Conservation (phyloP, 2,797 vertebrate genomes). For the Allobates femoralis region DNA sequence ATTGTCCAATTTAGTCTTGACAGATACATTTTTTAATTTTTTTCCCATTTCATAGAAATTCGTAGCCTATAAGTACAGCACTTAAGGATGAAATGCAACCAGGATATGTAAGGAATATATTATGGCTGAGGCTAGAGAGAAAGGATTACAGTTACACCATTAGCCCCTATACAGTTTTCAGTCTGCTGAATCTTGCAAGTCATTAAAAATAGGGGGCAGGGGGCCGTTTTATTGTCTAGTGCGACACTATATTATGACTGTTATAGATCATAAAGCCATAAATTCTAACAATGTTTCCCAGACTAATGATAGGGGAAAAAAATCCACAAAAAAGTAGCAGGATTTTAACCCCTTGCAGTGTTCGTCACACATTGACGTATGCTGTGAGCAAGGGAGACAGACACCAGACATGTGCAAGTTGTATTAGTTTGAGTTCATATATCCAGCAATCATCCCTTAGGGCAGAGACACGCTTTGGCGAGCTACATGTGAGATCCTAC, state of each 20-base stretch:
- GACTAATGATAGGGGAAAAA: neutral
- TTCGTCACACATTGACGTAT: no score
- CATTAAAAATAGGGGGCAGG: neutral
- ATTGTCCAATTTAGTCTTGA: constrained; percentile 1
- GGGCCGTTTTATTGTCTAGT: neutral
- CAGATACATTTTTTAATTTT: neutral
- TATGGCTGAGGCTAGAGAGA: neutral
- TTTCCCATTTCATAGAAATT: neutral
- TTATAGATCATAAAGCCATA: neutral
- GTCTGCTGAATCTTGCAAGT: neutral
- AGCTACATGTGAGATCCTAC: no score
- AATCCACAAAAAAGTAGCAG: neutral
- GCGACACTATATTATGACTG: neutral
- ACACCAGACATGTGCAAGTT: no score
- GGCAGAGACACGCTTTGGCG: no score
- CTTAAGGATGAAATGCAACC: neutral
- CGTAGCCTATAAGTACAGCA: neutral
- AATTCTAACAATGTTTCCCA: neutral
- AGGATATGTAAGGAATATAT: neutral
- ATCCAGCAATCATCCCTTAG: no score
- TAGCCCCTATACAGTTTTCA: neutral
- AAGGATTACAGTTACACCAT: neutral
- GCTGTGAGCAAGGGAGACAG: no score
- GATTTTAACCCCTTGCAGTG: neutral
- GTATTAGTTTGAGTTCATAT: no score